Evolutionary conservation across 2,113 vertebrate species (phyloP).

Genomic region (Coptodon bakossiorum): DNA sequence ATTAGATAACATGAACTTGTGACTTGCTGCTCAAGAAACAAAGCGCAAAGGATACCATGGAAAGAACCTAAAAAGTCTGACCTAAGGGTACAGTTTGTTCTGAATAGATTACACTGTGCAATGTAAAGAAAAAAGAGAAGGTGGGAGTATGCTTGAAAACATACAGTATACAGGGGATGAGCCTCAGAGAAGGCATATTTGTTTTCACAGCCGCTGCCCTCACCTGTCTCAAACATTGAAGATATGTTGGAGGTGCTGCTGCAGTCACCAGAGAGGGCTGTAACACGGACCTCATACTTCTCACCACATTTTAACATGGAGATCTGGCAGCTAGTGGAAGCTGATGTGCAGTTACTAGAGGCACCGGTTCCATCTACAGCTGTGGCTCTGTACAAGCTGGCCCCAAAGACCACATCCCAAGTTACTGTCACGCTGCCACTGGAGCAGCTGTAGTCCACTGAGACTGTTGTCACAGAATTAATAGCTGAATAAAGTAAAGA

Average conservation of each 20-base stretch:
- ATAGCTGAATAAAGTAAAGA: conserved; percentile 37
- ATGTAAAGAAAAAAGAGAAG: background rate
- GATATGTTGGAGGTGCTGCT: conserved; percentile 28
- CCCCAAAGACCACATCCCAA: conserved; percentile 57
- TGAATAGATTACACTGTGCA: background rate
- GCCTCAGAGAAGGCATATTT: background rate
- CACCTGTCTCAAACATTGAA: conserved; percentile 63
- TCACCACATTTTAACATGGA: conserved; percentile 52
- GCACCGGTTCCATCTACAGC: conserved; percentile 22
- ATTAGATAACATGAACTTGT: background rate
- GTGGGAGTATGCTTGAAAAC: background rate
- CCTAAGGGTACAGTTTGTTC: background rate
- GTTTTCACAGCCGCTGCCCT: background rate
- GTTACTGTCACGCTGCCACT: conserved; percentile 33
- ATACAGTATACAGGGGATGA: background rate
- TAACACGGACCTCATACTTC: conserved; percentile 50
- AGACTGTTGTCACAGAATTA: conserved; percentile 33
- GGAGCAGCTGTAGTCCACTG: conserved; percentile 55
- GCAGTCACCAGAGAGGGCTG: conserved; percentile 48
- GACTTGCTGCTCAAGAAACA: background rate
- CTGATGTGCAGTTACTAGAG: conserved; percentile 48
- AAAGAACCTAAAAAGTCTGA: background rate
- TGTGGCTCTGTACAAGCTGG: conserved; percentile 49
- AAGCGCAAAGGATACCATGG: conserved; percentile 10
- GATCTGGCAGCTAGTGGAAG: conserved; percentile 53